Evolutionary conservation across 35 echinoderm and acorn worm genomes (phyloP).

Genomic region (Apostichopus japonicus): DNA sequence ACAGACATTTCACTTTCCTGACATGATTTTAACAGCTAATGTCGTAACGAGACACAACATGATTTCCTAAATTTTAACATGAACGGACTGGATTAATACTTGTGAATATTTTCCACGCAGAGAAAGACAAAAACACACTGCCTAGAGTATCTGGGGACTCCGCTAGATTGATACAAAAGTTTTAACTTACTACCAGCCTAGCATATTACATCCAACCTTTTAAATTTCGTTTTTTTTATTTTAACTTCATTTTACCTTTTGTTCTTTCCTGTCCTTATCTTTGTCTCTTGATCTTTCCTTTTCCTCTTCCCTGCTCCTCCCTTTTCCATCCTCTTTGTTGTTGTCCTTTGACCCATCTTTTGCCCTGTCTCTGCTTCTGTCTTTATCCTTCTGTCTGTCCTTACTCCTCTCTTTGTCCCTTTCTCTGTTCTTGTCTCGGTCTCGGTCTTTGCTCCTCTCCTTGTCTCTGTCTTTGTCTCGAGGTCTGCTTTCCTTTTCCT

Average conservation of each 20-base stretch:
- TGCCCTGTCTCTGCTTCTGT: slow-evolving; percentile 43
- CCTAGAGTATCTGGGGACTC: too few relatives aligned
- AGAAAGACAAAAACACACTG: too few relatives aligned
- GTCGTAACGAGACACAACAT: too few relatives aligned
- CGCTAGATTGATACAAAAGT: too few relatives aligned
- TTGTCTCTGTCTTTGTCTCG: slow-evolving; percentile 76
- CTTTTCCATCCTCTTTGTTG: slow-evolving; percentile 54
- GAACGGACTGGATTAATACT: too few relatives aligned
- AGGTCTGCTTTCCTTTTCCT: slow-evolving; percentile 67
- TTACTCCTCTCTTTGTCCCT: slow-evolving; percentile 21
- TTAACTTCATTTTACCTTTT: slow-evolving; percentile 12
- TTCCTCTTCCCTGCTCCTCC: slow-evolving; percentile 45
- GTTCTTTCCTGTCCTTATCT: slow-evolving; percentile 49
- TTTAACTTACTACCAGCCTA: too few relatives aligned
- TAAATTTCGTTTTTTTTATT: background rate
- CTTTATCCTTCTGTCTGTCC: slow-evolving; percentile 51
- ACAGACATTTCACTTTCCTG: too few relatives aligned
- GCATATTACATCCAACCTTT: too few relatives aligned
- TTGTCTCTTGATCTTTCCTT: slow-evolving; percentile 51
- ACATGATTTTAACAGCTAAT: too few relatives aligned
- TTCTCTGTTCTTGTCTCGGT: slow-evolving; percentile 47
- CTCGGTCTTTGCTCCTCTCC: slow-evolving; percentile 59
- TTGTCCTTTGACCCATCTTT: slow-evolving; percentile 56
- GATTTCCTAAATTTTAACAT: too few relatives aligned
- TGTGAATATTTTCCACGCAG: too few relatives aligned